Base-by-base conservation (phyloP, 2,113 vertebrate genomes). In the Platichthys stellatus region DNA sequence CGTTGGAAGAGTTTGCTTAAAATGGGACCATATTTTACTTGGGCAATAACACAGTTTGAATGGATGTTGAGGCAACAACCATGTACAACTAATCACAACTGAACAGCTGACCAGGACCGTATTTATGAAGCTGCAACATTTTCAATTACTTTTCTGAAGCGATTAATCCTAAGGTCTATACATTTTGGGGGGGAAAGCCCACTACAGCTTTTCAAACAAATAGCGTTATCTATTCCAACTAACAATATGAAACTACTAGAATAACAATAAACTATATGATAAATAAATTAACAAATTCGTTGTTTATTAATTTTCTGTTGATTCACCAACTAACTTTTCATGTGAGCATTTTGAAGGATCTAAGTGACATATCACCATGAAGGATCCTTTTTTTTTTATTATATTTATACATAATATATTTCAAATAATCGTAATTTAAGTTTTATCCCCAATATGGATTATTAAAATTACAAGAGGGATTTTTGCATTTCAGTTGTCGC, bases 1-100 rank as follows among this genome's bases (percentile, higher is more conserved):
- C 72, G 69, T 23, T 65, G 59, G 31, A 63, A 54, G 49, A 63
- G 26, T 24, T 20, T 57, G 31, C 31, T 78, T 20, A 64, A 72
- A 61, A 20, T 56, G 62, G n/a, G 13, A 4, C 64, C 24, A 23
- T 72, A 24, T 1, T 1, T 73, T 72, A 78, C 7, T 3, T 54
- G 7, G 51, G 18, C 51, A 54, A n/a, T n/a, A 57, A 51, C 20
- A 51, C 21, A n/a, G 57, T 24, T 51, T 40, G 23, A 14, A 5
- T 15, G 31, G 28, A 20, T 43, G 45, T 40, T 28, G 56, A 35
- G 6, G n/a, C 0, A 4, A 54, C 10, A 3, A 15, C 28, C 35
- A 57, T n/a, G 14, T 63, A 12, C 58, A 57, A 20, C 49, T 11
- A 47, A 31, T 13, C n/a, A 62, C 2, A 58, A 24, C 57, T 58